Base-by-base conservation (phyloP, 2,113 vertebrate species). In the Brachyhypopomus gauderio region DNA sequence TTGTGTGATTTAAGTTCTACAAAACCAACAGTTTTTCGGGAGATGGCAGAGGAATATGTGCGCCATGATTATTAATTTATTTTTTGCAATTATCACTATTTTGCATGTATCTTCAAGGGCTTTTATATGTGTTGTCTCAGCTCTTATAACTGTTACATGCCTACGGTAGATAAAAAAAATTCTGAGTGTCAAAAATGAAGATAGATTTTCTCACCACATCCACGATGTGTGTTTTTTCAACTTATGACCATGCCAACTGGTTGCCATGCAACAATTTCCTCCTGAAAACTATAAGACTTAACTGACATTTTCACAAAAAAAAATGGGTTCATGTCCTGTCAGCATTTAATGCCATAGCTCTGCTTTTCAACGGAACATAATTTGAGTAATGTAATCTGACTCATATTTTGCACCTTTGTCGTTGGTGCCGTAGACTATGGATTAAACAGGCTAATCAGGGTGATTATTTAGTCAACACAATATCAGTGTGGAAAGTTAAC, bases 251-350 rank as follows among this genome's bases (percentile, higher is more conserved):
- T 30, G 55, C 38, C 38, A 59, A 17, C 69, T 52, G 58, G 78
- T 79, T 79, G 78, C 78, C 58, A 79, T 62, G 78, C 78, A 79
- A 79, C 78, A 63, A 34, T 60, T 25, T 59, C 59, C 36, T 72
- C 36, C 69, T 72, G 56, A 72, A 72, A 38, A 72, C 60, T 67
- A 59, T 79, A 69, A 62, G 17, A 27, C 34, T 70, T 22, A 70
- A 41, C 20, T 70, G 66, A 41, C 66, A 41, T 34, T n/a, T 36
- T 36, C 64, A 67, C 14, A 19, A 41, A n/a, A 41, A 5, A 48
- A n/a, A 30, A 30, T 1, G 63, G 38, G n/a, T 69, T 59, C 48
- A 27, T 14, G 38, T 70, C 36, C 52, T 41, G 62, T 78, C 52
- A 19, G 41, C 36, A 22, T 22, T 25, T 23, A 45, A 55, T 56